Evolutionary conservation across 1,140 invertebrate genomes (phyloP).

Genomic region (Gryllus bimaculatus): DNA sequence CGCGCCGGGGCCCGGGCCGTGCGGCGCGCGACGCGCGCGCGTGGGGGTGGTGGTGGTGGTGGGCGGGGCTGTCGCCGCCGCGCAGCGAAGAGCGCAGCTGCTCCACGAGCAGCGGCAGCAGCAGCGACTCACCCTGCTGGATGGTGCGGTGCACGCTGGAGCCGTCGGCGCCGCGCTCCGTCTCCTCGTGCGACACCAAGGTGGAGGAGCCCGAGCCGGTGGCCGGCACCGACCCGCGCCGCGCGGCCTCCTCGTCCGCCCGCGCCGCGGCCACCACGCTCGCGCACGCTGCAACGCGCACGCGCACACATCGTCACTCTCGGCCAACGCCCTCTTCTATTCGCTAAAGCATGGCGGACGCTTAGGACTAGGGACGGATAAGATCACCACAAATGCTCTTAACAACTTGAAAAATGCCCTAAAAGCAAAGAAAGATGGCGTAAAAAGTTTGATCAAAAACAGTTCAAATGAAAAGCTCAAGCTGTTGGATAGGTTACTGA

Average conservation of each 20-base stretch:
- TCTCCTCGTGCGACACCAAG: slow-evolving; percentile 38
- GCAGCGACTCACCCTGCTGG: slow-evolving; percentile 43
- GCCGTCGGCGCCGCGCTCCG: background rate
- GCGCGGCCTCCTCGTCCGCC: slow-evolving; percentile 9
- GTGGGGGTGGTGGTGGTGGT: slow-evolving; percentile 31
- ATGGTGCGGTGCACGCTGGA: slow-evolving; percentile 10
- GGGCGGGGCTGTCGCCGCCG: slow-evolving; percentile 33
- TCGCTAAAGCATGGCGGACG: too few species aligned
- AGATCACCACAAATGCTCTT: too few species aligned
- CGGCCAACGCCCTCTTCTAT: too few species aligned
- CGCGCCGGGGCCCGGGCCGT: slow-evolving; percentile 24
- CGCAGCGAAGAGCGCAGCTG: slow-evolving; percentile 33
- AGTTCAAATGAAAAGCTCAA: too few species aligned
- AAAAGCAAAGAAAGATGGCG: too few species aligned
- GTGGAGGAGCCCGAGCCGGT: slow-evolving; percentile 25
- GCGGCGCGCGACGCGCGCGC: slow-evolving; percentile 24
- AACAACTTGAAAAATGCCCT: too few species aligned
- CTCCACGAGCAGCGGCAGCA: slow-evolving; percentile 52
- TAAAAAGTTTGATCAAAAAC: too few species aligned
- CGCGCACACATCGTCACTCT: background rate
- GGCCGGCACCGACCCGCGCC: background rate
- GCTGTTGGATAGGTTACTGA: too few species aligned
- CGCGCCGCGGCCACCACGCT: slow-evolving; percentile 35
- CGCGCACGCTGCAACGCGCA: slow-evolving; percentile 41
- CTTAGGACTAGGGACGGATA: too few species aligned